Conservation (phyloP, 2,888 invertebrate genomes). For the Napeogenes inachia region DNA sequence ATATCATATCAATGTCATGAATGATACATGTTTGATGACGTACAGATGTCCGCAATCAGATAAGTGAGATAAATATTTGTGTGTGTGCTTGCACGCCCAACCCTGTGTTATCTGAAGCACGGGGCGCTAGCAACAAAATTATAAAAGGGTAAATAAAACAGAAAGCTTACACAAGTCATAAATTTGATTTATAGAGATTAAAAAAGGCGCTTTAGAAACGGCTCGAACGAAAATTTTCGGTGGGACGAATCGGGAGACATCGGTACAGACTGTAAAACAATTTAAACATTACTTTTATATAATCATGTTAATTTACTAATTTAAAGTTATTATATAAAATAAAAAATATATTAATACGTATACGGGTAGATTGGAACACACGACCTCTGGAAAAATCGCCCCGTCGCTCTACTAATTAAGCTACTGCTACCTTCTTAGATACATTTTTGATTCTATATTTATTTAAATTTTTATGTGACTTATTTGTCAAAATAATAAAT, state of each 20-base stretch:
- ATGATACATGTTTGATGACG: too few species aligned
- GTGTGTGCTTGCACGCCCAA: conserved; percentile 23
- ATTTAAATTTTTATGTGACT: too few species aligned
- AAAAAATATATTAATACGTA: too few species aligned
- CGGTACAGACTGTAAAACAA: conserved; percentile 48
- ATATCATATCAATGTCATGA: too few species aligned
- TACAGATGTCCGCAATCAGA: neutral
- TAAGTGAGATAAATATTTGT: conserved; percentile 8
- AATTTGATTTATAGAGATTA: conserved; percentile 79
- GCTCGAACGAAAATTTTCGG: conserved; percentile 77
- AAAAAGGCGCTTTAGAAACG: conserved; percentile 77
- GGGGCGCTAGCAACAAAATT: conserved; percentile 66
- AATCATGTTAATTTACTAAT: too few species aligned
- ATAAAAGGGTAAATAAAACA: conserved; percentile 78
- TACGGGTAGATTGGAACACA: too few species aligned
- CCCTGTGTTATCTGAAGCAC: conserved; percentile 37
- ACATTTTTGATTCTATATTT: too few species aligned
- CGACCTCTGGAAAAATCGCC: too few species aligned
- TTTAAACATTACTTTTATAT: neutral
- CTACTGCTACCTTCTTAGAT: too few species aligned
- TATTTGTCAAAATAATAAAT: too few species aligned
- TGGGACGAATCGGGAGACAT: conserved; percentile 74
- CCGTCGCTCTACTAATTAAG: too few species aligned
- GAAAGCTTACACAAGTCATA: conserved; percentile 78
- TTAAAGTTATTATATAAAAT: too few species aligned